These are phyloP conservation scores for Scaptomyza graminum DNA, from an alignment of 1,140 invertebrate genomes.

Conservation along the genomic window DNA sequence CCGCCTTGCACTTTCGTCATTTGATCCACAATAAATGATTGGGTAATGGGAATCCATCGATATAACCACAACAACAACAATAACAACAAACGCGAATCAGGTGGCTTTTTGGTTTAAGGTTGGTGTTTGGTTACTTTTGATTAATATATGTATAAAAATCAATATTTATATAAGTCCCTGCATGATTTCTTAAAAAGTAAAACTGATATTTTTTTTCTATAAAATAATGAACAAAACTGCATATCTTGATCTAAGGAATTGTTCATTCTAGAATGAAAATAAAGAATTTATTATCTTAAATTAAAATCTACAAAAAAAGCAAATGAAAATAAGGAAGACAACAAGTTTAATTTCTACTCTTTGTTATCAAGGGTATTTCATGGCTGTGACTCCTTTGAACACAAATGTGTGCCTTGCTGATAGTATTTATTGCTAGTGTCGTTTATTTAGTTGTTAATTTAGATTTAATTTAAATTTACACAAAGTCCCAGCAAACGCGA, in stretches of 20 bases:
- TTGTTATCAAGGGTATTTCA: slow-evolving; percentile 11
- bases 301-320: too few species aligned
- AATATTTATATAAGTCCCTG: slow-evolving; percentile 2
- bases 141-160: slow-evolving; percentile 11
- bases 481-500: slow-evolving; percentile 38
- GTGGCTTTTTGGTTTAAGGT: slow-evolving; percentile 84
- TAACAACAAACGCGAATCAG: slow-evolving; percentile 42
- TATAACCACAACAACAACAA: slow-evolving; percentile 11
- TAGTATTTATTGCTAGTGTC: slow-evolving; percentile 30
- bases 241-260: too few species aligned
- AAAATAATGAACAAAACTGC: too few species aligned
- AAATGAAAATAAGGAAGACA: too few species aligned
- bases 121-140: slow-evolving; percentile 52
- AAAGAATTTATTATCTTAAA: too few species aligned
- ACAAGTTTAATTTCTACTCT: too few species aligned
- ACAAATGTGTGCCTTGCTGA: too few species aligned
- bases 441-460: slow-evolving; percentile 63
- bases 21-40: slow-evolving; percentile 13
- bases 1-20: slow-evolving; percentile 51
- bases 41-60: slow-evolving; percentile 26
- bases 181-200: background rate
- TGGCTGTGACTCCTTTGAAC: background rate
- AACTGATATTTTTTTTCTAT: background rate
- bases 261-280: too few species aligned
- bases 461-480: slow-evolving; percentile 74